Base-by-base conservation (phyloP, 2,888 invertebrate species). In the Tricholauxania praeusta region DNA sequence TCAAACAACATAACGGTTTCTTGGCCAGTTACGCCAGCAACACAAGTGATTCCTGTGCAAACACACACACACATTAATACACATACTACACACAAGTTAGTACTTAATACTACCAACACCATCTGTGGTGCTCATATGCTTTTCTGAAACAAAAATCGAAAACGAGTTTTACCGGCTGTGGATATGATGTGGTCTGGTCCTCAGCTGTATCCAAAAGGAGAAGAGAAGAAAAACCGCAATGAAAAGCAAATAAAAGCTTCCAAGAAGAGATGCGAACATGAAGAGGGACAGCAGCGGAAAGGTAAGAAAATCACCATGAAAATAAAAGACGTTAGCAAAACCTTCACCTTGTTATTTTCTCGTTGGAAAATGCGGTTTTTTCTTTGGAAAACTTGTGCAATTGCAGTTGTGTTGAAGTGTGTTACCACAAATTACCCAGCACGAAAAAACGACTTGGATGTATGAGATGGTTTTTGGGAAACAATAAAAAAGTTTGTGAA, bases 311-410 rank as follows among this genome's bases (percentile, higher is more conserved):
- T 39, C 28, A 39, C 39, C 39, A 39, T 39, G 39, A 39, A 39
- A 39, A 57, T 22, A 57, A 57, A 57, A 57, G 5, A 28, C 28
- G 12, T 4, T 15, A 12, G 12, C 4, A 57, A 57, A 57, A 57
- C 57, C 57, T 57, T 57, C 22, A 57, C 57, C 57, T 57, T 57
- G 57, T 28, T 57, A 28, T 57, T 57, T 57, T 28, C 22, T 28
- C 57, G 22, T 28, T 57, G 22, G 57, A 28, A 57, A 57, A 57
- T 28, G 28, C 19, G 28, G 39, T 39, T 57, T 57, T 57, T 28
- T 57, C 57, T 57, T 57, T 17, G 57, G 57, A 39, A 39, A 39
- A 39, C 39, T 39, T 39, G 28, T 28, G 28, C 57, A 12, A 57
- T 12, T 14, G 57, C 14, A 15, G 12, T 57, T 28, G 28, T 57